Conservation (phyloP, 30 jellyfish, hydroid and myxozoan species). For the Aurelia coerulea region DNA sequence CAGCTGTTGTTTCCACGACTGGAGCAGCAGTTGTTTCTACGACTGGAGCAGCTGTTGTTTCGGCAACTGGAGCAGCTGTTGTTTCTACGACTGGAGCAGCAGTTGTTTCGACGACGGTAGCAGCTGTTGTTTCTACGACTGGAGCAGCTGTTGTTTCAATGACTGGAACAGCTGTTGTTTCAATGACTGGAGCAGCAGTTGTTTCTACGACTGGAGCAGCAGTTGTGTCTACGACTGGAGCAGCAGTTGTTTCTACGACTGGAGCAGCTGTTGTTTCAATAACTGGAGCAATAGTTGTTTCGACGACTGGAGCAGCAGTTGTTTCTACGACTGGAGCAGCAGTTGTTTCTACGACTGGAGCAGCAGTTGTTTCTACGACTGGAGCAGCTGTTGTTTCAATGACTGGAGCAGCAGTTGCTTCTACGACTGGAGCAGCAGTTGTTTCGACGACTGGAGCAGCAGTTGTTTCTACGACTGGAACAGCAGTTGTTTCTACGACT, state of each 20-base stretch:
- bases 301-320: constrained; percentile 32
- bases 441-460: constrained; percentile 11
- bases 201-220: constrained; percentile 7
- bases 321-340: constrained; percentile 13
- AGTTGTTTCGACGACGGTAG: background rate
- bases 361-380: constrained; percentile 4
- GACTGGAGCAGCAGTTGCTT: constrained; percentile 27
- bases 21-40: constrained; percentile 12
- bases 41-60: background rate
- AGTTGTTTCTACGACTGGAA: constrained; percentile 7
- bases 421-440: constrained; percentile 5
- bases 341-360: constrained; percentile 1
- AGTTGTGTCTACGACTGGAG: background rate
- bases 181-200: background rate
- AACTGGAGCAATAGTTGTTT: constrained; percentile 29
- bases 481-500: background rate
- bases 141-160: constrained; percentile 20
- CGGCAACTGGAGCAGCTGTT: background rate
- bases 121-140: constrained; percentile 8
- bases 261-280: constrained; percentile 11
- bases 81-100: constrained; percentile 9
- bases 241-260: background rate
- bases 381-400: constrained; percentile 10
- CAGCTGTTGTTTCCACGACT: constrained; percentile 5
- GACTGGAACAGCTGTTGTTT: constrained; percentile 17